Base-by-base conservation (phyloP, 2,888 invertebrate genomes). In the Altica lythri region DNA sequence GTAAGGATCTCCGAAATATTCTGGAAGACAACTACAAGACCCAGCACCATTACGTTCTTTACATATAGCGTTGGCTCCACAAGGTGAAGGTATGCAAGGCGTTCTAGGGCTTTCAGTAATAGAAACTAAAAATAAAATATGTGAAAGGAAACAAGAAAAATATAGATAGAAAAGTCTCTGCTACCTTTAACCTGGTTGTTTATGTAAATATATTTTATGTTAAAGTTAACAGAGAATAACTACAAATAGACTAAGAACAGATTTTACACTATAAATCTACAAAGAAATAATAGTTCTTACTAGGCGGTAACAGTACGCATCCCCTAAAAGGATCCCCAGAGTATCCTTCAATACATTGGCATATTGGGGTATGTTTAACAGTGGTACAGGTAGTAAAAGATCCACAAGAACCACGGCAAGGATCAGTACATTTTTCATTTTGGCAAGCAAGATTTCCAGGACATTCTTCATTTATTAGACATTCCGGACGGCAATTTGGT, bases 341-440 rank as follows among this genome's bases (percentile, higher is more conserved):
- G 66, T 85, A 90, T 59, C 88, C 89, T 73, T 83, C 79, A 64
- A 79, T 79, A 72, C 91, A 91, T 67, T 84, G 85, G 71, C 92
- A 92, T 57, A 86, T 79, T 53, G 91, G 90, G 64, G 86, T 83
- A 74, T 92, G 91, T 72, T 88, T 88, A 64, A 87, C 79, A 44
- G 88, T 89, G 62, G 82, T 82, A 74, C 93, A 93, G 57, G 84
- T 79, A 17, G 91, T 86, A 70, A 86, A 83, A 52, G 84, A 75
- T 42, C 90, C 90, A 72, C 91, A 91, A 42, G 88, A 84, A 35
- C 88, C 89, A 44, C 83, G 81, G 70, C 92, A 92, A 48, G 92
- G 91, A 72, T 91, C 88, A 55, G 81, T 80, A 74, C 91, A 92
- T 75, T 83, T 86, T 69, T 86, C 86, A 72, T 87, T 87, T 61